phyloP scores from a whole-genome alignment of 1,140 invertebrate species.

The Epicauta chinensis region DNA sequence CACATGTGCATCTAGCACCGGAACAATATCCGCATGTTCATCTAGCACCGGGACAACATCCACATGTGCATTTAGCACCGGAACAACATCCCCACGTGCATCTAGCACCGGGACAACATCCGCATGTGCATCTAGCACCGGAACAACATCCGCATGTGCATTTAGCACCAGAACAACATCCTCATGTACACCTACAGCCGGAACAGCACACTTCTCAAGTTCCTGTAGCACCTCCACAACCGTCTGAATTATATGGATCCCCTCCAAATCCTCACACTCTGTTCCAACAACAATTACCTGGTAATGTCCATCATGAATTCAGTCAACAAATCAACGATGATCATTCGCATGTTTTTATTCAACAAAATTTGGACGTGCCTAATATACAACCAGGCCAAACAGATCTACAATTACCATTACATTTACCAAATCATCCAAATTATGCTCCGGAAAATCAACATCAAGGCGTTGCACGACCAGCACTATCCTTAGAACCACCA shows the following conservation, averaged over 20 bases:
- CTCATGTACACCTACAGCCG: background rate
- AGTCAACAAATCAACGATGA: slow-evolving; percentile 3
- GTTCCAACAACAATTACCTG: slow-evolving; percentile 13
- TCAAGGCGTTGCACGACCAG: slow-evolving; percentile 23
- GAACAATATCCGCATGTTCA: background rate
- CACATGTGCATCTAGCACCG: background rate
- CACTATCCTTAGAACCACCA: slow-evolving; percentile 26
- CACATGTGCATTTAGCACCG: background rate
- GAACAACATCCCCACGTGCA: slow-evolving; percentile 4
- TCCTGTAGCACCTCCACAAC: slow-evolving; percentile 9
- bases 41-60: background rate
- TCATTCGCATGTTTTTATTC: slow-evolving; percentile 7
- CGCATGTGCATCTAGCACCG: background rate
- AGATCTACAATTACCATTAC: slow-evolving; percentile 32
- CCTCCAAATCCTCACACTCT: slow-evolving; percentile 1
- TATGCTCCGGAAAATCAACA: slow-evolving; percentile 10
- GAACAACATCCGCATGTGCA: background rate
- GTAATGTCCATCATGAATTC: slow-evolving; percentile 1
- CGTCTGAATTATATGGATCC: background rate
- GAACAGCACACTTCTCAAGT: background rate
- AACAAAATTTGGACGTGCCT: background rate
- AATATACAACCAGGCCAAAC: slow-evolving; percentile 32
- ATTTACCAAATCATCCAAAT: slow-evolving; percentile 30
- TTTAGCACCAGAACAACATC: background rate
- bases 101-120: slow-evolving; percentile 4